Evolutionary conservation across 37 sponge, comb jelly and placozoan species (phyloP), one percentile per base, ranked within the genome.

Genomic region (Theonella swinhoei): DNA sequence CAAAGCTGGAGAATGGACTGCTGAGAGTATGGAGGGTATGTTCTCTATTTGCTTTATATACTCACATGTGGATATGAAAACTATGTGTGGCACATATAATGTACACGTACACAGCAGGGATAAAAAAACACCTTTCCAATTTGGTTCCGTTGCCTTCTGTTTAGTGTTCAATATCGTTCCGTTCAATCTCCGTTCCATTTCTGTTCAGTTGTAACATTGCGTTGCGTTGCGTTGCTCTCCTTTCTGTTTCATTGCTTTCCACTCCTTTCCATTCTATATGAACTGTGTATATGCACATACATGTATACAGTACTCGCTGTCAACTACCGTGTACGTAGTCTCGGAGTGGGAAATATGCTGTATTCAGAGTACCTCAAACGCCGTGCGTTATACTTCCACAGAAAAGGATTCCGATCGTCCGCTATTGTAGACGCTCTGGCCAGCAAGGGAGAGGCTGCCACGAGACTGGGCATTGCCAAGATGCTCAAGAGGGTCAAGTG

Each of bases 11-110:
- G 54, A 70, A 75, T 65, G 91, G 91, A 2, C 64, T 89, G 23
- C 43, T 64, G 14, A 68, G 79, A 80, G 79, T 94, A 23, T 94
- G 94, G 94, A 65, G 84, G 88, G 94, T 94, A 76, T 64, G 86
- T 47, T 20, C 20, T n/a, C n/a, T n/a, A n/a, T n/a, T n/a, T n/a
- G n/a, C n/a, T n/a, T n/a, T n/a, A n/a, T n/a, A n/a, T n/a, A 58
- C 60, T 20, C 19, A 58, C 60, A 58, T 58, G 60, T 58, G 11
- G 19, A 19, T 20, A 19, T 58, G 60, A 19, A 19, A 19, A 58
- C 11, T 20, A 20, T 20, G 60, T 58, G 11, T 20, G 19, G 11
- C 11, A 20, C 60, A 58, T 20, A 20, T 20, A 58, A 19, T 58
- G 60, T 58, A 58, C 60, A 58, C 19, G n/a, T n/a, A n/a, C n/a